Percentiles rank a stretch among this genome's conserved stretches.
Conservation (phyloP, 2,797 vertebrate species). For the Enteromius paludinosus region DNA sequence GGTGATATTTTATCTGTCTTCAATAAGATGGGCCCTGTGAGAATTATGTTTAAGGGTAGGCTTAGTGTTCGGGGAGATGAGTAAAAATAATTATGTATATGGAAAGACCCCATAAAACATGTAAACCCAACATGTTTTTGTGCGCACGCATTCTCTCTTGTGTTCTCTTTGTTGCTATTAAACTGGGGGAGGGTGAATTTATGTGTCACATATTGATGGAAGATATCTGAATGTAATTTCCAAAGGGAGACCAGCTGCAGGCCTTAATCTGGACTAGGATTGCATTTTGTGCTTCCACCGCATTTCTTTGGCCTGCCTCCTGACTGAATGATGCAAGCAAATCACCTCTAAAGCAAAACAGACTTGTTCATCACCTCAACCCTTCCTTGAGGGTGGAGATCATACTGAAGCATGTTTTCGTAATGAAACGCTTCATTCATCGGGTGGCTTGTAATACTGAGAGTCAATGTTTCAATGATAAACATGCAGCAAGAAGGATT, state of each 20-base stretch:
- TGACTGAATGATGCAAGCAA: constrained; percentile 42
- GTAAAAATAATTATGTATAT: not conserved
- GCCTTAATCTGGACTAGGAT: constrained; percentile 29
- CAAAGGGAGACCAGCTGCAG: constrained; percentile 16
- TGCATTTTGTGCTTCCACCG: constrained; percentile 23
- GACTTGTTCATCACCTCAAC: constrained; percentile 72
- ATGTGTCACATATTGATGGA: constrained; percentile 21
- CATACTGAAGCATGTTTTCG: constrained; percentile 62
- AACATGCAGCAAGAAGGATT: constrained; percentile 50
- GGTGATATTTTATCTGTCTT: not conserved
- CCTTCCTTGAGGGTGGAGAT: constrained; percentile 60
- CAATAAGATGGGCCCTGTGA: not conserved
- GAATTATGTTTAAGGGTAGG: not conserved
- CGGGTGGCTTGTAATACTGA: constrained; percentile 49
- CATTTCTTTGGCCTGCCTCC: constrained; percentile 34
- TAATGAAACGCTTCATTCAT: constrained; percentile 66
- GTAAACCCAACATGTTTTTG: not conserved
- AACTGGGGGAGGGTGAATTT: constrained; percentile 21
- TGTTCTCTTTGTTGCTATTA: constrained; percentile 48
- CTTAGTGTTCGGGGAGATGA: not conserved
- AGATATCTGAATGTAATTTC: constrained; percentile 35
- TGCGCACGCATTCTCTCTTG: not conserved
- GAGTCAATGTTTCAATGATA: constrained; percentile 51
- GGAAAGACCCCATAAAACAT: not conserved
- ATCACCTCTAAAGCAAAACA: constrained; percentile 75